Evolutionary conservation across 2,113 vertebrate genomes (phyloP).

Genomic region (Piaya cayana): DNA sequence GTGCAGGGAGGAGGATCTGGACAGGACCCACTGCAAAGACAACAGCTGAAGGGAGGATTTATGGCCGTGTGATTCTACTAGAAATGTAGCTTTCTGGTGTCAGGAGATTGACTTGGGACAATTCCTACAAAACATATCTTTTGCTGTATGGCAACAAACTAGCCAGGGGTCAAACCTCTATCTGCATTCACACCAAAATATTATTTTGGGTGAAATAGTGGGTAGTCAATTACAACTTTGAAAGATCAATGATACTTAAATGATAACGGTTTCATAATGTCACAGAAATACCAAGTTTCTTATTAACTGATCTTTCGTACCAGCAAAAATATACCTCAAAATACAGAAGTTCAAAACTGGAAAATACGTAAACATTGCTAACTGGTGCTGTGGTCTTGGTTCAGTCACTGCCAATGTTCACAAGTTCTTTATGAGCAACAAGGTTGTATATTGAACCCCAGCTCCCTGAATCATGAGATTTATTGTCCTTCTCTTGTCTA

Average conservation of each 20-base stretch:
- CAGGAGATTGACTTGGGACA: background rate
- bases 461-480: background rate
- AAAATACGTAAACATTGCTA: background rate
- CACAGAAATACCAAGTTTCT: background rate
- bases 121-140: background rate
- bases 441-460: background rate
- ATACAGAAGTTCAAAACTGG: background rate
- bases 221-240: background rate
- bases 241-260: background rate
- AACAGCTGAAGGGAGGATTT: background rate
- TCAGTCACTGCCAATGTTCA: background rate
- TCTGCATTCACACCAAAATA: background rate
- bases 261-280: background rate
- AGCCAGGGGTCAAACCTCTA: background rate
- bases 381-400: background rate
- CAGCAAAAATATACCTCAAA: background rate
- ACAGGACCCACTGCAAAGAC: background rate
- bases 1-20: background rate
- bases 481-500: background rate
- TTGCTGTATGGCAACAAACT: background rate
- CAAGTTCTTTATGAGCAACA: background rate
- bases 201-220: background rate
- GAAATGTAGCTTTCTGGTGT: background rate
- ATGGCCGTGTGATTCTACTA: background rate
- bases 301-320: background rate